These are phyloP conservation scores for Halocaridina rubra DNA, from an alignment of 2,888 invertebrate genomes.

Conservation along the genomic window DNA sequence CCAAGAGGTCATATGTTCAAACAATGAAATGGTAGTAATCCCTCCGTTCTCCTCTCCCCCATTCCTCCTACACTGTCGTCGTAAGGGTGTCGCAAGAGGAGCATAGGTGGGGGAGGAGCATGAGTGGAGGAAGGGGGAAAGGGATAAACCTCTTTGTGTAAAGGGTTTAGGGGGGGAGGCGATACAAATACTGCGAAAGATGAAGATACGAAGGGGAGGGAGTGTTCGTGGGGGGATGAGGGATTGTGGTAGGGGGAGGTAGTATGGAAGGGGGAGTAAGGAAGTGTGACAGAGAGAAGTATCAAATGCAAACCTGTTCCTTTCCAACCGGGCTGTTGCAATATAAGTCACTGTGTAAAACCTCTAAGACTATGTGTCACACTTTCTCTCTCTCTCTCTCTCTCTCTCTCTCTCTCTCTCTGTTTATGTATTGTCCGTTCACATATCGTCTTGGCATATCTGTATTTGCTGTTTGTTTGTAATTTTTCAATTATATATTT, in stretches of 20 bases:
- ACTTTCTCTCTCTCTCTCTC: too few relatives aligned
- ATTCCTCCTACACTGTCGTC: background rate
- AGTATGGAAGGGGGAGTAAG: background rate
- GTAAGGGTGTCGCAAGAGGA: background rate
- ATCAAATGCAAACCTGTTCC: background rate
- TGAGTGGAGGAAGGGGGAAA: constrained; percentile 54
- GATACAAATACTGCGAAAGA: too few relatives aligned
- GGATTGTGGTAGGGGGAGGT: background rate
- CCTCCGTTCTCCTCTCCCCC: background rate
- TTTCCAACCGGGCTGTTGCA: background rate
- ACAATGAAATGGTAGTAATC: background rate
- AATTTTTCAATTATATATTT: too few relatives aligned
- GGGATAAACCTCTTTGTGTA: too few relatives aligned
- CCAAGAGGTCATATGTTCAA: background rate
- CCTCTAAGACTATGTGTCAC: too few relatives aligned
- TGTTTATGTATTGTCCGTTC: too few relatives aligned
- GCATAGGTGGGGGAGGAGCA: background rate
- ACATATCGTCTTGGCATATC: too few relatives aligned
- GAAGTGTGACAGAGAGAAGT: background rate
- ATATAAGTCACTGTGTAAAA: background rate
- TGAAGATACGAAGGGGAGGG: too few relatives aligned
- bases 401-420: too few relatives aligned
- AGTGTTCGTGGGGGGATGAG: constrained; percentile 28
- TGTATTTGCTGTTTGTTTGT: too few relatives aligned
- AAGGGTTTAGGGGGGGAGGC: too few relatives aligned